phyloP scores from a whole-genome alignment of 2,113 vertebrate species.

The Rhombomys opimus region DNA sequence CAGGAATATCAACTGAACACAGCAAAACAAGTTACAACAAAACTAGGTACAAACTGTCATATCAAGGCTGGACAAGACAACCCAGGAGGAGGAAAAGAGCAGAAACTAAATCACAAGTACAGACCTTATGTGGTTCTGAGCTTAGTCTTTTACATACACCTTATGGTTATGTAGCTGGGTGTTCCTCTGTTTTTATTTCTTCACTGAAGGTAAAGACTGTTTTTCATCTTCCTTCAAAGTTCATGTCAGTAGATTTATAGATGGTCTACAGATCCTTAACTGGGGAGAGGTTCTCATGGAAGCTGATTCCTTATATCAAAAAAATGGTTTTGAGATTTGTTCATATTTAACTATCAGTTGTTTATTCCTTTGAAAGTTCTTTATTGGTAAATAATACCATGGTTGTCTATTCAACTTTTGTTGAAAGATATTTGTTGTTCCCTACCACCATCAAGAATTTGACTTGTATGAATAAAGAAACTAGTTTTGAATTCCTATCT shows the following conservation, averaged over 20 bases:
- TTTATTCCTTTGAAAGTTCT: conserved; percentile 13
- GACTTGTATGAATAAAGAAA: background rate
- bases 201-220: background rate
- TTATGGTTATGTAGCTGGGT: background rate
- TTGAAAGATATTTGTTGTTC: background rate
- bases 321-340: conserved; percentile 33
- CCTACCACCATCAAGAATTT: background rate
- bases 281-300: background rate
- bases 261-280: background rate
- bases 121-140: background rate
- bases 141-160: background rate
- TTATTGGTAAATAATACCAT: background rate
- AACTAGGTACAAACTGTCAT: background rate
- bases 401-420: background rate
- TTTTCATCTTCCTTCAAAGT: background rate
- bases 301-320: background rate
- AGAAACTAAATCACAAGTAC: background rate
- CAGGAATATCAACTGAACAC: background rate
- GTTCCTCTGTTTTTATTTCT: background rate
- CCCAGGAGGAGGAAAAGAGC: background rate
- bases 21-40: background rate
- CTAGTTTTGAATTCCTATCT: background rate
- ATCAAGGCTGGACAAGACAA: background rate
- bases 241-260: background rate
- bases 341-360: background rate